Evolutionary conservation across 2,888 invertebrate species (phyloP).

Genomic region (Ramazzottius varieornatus): DNA sequence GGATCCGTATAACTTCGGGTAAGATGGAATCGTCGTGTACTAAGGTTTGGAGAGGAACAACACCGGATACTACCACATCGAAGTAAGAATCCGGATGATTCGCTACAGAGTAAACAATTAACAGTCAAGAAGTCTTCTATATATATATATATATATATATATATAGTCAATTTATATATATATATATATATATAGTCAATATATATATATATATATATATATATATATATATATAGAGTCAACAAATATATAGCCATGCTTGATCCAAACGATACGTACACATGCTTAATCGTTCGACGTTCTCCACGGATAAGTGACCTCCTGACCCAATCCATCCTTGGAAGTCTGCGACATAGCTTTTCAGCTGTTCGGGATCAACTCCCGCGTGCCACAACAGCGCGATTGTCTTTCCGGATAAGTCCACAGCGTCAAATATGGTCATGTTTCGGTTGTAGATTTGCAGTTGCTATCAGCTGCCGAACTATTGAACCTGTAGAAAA

Average conservation of each 20-base stretch:
- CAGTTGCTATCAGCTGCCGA: too few relatives aligned
- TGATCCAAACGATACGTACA: neutral
- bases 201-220: too few relatives aligned
- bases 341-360: neutral
- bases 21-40: constrained; percentile 13
- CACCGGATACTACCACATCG: constrained; percentile 16
- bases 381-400: neutral
- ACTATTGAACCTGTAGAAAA: too few relatives aligned
- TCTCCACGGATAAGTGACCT: neutral
- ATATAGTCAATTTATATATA: too few relatives aligned
- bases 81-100: constrained; percentile 15
- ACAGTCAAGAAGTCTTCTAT: too few relatives aligned
- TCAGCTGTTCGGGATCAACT: neutral
- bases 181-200: too few relatives aligned
- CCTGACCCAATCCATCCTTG: neutral
- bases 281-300: neutral
- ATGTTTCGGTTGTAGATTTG: too few relatives aligned
- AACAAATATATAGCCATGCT: too few relatives aligned
- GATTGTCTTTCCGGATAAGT: neutral
- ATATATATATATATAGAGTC: too few relatives aligned
- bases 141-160: too few relatives aligned
- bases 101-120: constrained; percentile 12
- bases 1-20: constrained; percentile 15
- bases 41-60: constrained; percentile 12
- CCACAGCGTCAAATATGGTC: neutral